Evolutionary conservation across 2,797 vertebrate genomes (phyloP).

Genomic region (Pogoniulus pusillus): DNA sequence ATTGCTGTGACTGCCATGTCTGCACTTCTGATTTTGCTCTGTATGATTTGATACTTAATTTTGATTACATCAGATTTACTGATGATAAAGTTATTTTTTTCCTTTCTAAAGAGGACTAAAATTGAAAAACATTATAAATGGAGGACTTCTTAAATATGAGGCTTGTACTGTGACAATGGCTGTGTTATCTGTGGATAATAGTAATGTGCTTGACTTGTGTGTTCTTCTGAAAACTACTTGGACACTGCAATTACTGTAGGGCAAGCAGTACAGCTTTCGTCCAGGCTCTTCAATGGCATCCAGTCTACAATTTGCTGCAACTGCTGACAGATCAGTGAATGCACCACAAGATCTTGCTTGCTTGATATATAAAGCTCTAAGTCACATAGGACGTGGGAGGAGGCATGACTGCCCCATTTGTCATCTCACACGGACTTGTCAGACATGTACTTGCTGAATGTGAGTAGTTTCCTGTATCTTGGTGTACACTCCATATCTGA

Average conservation of each 20-base stretch:
- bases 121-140: not conserved
- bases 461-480: not conserved
- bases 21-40: not conserved
- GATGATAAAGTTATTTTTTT: not conserved
- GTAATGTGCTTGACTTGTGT: not conserved
- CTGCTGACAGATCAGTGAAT: not conserved
- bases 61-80: not conserved
- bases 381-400: not conserved
- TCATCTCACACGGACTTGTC: not conserved
- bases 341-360: not conserved
- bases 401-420: not conserved
- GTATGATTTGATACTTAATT: not conserved
- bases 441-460: not conserved
- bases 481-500: not conserved
- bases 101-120: slow-evolving; percentile 1
- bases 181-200: slow-evolving; percentile 12
- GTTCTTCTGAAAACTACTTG: slow-evolving; percentile 35
- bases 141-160: not conserved
- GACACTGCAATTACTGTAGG: slow-evolving; percentile 23
- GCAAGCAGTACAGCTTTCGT: slow-evolving; percentile 26
- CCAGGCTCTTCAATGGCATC: slow-evolving; percentile 34
- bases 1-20: not conserved
- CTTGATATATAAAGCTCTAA: not conserved
- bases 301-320: slow-evolving; percentile 20
- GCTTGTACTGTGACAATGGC: slow-evolving; percentile 1